A percentile compares a stretch with the other conserved stretches of the same genome.
Conservation (phyloP, 2,113 vertebrate genomes). For the Eira barbara region DNA sequence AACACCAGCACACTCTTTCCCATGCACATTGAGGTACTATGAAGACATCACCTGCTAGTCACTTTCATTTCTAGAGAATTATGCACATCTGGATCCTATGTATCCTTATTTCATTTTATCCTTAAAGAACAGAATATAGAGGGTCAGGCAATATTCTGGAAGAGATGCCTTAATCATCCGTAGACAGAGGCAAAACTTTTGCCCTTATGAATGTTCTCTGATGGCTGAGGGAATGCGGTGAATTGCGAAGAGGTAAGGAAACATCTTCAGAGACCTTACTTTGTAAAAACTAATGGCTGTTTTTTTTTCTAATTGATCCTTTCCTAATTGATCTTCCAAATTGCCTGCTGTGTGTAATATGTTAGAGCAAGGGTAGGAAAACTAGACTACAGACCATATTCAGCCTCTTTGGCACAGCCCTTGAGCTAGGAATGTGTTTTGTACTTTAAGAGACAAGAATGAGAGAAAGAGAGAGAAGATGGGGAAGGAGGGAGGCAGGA, state of each 20-base stretch:
- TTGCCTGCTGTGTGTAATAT: not conserved
- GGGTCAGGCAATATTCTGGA: not conserved
- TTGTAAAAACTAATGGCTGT: not conserved
- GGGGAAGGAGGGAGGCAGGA: not conserved
- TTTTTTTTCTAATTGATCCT: not conserved
- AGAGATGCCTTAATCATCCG: not conserved
- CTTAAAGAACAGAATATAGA: not conserved
- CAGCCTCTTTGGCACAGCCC: not conserved
- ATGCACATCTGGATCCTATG: not conserved
- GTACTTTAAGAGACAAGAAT: not conserved
- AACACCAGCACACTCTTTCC: not conserved
- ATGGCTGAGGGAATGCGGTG: not conserved
- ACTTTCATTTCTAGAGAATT: not conserved
- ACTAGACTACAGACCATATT: not conserved
- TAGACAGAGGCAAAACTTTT: not conserved
- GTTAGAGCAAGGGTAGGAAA: not conserved
- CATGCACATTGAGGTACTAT: not conserved
- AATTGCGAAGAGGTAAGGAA: constrained; percentile 32
- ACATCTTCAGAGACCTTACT: not conserved
- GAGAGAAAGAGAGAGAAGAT: not conserved
- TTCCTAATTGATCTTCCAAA: not conserved
- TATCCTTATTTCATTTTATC: not conserved
- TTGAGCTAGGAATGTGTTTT: not conserved
- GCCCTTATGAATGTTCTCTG: not conserved
- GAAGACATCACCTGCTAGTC: not conserved